phyloP scores from a whole-genome alignment of 2,888 invertebrate genomes.

The Euclidia mi region DNA sequence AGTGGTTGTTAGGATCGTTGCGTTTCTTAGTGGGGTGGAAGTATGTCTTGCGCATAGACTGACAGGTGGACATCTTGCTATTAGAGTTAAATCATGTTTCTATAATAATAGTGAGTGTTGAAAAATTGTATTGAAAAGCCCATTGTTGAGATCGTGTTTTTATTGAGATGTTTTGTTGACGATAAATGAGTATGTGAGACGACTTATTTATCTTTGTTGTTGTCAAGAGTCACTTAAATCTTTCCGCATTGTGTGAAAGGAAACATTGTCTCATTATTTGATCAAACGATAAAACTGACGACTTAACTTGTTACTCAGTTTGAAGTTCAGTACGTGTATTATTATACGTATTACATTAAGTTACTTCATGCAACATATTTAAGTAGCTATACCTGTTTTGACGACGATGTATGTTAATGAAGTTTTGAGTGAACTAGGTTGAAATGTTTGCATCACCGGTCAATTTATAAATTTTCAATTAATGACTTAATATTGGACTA shows the following conservation, averaged over 20 bases:
- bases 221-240: background rate
- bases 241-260: background rate
- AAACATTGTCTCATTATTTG: background rate
- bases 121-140: slow-evolving; percentile 19
- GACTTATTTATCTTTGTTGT: background rate
- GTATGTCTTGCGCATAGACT: slow-evolving; percentile 52
- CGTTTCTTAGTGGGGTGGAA: slow-evolving; percentile 34
- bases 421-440: too few relatives aligned
- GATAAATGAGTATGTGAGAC: background rate
- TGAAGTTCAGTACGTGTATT: too few relatives aligned
- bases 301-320: too few relatives aligned
- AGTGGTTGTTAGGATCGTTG: background rate
- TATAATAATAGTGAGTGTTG: slow-evolving; percentile 43
- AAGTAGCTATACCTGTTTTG: too few relatives aligned
- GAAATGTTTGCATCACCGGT: too few relatives aligned
- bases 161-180: background rate
- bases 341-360: too few relatives aligned
- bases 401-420: too few relatives aligned
- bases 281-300: background rate
- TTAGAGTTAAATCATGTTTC: slow-evolving; percentile 64
- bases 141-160: slow-evolving; percentile 10
- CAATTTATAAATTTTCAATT: too few relatives aligned
- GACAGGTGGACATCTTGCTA: slow-evolving; percentile 70
- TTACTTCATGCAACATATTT: too few relatives aligned
- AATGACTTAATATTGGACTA: too few relatives aligned